Evolutionary conservation across 2,113 vertebrate species (phyloP).

Genomic region (Candoia aspera): DNA sequence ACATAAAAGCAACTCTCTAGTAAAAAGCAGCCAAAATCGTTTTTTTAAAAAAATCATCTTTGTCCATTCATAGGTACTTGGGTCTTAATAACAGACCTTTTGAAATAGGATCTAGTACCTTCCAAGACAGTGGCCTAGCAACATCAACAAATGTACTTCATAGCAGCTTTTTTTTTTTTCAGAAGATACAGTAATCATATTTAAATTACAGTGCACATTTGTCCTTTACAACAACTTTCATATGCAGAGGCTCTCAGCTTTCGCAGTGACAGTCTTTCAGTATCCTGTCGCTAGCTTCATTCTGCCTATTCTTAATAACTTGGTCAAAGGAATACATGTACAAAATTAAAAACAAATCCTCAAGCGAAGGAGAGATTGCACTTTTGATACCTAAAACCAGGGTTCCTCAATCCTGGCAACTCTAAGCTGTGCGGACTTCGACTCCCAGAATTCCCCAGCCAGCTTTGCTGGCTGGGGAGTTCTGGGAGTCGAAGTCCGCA

Average conservation of each 20-base stretch:
- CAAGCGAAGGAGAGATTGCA: constrained; percentile 88
- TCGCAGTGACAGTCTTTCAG: constrained; percentile 66
- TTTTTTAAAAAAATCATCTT: constrained; percentile 68
- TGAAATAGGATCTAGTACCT: constrained; percentile 77
- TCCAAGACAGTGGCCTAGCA: constrained; percentile 88
- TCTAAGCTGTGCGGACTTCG: no score
- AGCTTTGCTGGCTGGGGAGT: no score
- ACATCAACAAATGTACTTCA: constrained; percentile 77
- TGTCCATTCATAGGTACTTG: constrained; percentile 67
- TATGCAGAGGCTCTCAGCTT: constrained; percentile 82
- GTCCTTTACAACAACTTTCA: constrained; percentile 77
- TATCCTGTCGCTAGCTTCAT: constrained; percentile 80
- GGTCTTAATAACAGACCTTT: constrained; percentile 76
- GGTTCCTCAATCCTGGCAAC: no score
- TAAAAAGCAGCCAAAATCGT: constrained; percentile 85
- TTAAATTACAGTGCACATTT: constrained; percentile 77
- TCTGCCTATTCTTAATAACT: constrained; percentile 73
- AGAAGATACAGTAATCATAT: constrained; percentile 75
- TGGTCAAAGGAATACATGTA: constrained; percentile 69
- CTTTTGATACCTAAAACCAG: constrained; percentile 87
- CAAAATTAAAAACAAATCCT: constrained; percentile 73
- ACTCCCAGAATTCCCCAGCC: no score
- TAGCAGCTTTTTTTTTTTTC: constrained; percentile 74
- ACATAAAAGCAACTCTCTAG: constrained; percentile 85
- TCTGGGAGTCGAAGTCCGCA: no score